Evolutionary conservation across 2,888 invertebrate genomes (phyloP), one percentile per base, ranked within the genome.

Genomic region (Pachydiplax longipennis): DNA sequence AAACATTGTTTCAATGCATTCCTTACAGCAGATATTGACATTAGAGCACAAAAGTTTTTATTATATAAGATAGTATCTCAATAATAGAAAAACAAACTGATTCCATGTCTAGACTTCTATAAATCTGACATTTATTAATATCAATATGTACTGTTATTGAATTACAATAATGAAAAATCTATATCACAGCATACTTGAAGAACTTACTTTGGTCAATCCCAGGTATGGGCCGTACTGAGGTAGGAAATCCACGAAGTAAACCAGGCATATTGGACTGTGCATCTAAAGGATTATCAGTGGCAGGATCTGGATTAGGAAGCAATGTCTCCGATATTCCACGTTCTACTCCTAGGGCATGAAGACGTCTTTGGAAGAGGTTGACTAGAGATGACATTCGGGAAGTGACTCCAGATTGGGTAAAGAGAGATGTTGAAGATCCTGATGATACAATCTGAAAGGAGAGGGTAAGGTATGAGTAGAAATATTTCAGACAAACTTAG

Each of bases 341-440:
- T 22, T 83, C 83, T 18, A 83, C 83, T 87, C 61, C 87, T 0
- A 87, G 61, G 22, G 61, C 87, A 65, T 61, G 61, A 87, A 87
- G 87, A 18, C 87, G 87, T 35, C 61, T 65, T 87, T 87, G 87
- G 61, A 87, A 87, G 61, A 87, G 87, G 37, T 65, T 87, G 87
- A 87, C 87, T 87, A 87, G 61, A 87, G 87, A 87, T 22, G 65
- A 37, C 61, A 87, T 65, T 37, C 87, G 87, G 58, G 87, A 87
- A 5, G 65, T 61, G 37, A 61, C 61, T 35, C 87, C 87, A 65
- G 87, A 87, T 73, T 53, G 73, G 31, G 87, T 22, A 22, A 22
- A 58, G 35, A 87, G 40, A 40, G 87, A 87, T 40, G 61, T 6
- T 12, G 61, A 61, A 15, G 87, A 87, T 35, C 58, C 25, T 13